These are phyloP conservation scores for Sweltsa coloradensis DNA, from an alignment of 1,140 invertebrate species.

Conservation along the genomic window DNA sequence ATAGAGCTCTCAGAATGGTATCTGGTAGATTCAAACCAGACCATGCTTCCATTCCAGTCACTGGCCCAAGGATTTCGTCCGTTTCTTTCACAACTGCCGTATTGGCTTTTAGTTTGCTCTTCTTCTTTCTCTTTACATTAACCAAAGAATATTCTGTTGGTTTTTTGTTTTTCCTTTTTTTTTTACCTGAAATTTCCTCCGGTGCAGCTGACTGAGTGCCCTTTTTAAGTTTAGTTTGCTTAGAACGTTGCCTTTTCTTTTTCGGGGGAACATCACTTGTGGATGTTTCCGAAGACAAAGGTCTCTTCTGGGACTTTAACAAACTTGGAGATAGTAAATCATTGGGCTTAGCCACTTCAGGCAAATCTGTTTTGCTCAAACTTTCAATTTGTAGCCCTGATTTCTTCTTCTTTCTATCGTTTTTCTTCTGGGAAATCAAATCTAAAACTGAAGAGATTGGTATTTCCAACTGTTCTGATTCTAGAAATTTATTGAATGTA, in stretches of 20 bases:
- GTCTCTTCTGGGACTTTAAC: no score
- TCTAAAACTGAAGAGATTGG: no score
- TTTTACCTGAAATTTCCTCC: not conserved
- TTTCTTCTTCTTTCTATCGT: no score
- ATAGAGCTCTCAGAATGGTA: conserved; percentile 56
- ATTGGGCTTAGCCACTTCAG: no score
- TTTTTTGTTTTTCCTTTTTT: not conserved
- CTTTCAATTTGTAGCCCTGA: no score
- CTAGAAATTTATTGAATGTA: no score
- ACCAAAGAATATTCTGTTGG: not conserved
- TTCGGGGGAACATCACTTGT: no score
- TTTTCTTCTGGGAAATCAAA: no score
- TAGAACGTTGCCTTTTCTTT: not conserved
- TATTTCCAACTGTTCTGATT: no score
- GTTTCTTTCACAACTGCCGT: not conserved
- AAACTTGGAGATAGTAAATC: no score
- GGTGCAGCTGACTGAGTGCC: not conserved
- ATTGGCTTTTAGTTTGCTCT: not conserved
- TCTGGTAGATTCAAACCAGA: conserved; percentile 51
- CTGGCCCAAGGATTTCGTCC: not conserved
- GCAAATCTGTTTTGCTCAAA: no score
- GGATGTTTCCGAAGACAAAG: no score
- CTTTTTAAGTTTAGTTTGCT: not conserved
- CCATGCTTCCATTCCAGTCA: conserved; percentile 51
- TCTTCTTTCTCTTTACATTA: not conserved